These are phyloP conservation scores for Hiodon alosoides DNA, from an alignment of 2,113 vertebrate genomes.

Conservation along the genomic window DNA sequence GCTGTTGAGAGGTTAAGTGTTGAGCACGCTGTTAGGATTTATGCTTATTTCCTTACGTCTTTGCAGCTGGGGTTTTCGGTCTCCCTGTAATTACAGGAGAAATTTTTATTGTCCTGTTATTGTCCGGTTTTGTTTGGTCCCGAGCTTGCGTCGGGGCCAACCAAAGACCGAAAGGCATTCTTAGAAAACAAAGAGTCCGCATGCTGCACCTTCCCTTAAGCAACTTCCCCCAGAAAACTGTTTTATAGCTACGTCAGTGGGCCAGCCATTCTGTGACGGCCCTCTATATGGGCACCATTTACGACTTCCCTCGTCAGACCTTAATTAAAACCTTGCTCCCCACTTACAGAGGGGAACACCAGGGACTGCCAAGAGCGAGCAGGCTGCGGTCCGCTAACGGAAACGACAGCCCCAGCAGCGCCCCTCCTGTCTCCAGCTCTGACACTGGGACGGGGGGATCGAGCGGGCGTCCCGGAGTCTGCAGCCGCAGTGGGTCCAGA, in stretches of 20 bases:
- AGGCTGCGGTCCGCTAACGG: no score
- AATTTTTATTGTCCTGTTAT: background rate
- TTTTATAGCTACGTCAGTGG: background rate
- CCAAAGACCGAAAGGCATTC: no score
- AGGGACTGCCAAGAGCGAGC: background rate
- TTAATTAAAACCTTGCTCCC: slow-evolving; percentile 6
- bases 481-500: no score
- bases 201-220: no score
- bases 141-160: no score
- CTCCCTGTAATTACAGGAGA: background rate
- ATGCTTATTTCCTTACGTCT: background rate
- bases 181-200: no score
- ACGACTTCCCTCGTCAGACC: background rate
- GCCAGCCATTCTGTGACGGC: background rate
- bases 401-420: no score
- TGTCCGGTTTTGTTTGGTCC: no score
- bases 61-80: background rate
- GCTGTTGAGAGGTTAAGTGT: background rate
- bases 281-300: background rate
- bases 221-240: no score
- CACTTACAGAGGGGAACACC: background rate
- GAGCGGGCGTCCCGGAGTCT: background rate
- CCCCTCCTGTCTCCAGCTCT: no score
- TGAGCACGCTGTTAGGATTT: background rate
- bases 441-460: background rate